Evolutionary conservation across 1,140 invertebrate genomes (phyloP), one percentile per base, ranked within the genome.

Genomic region (Wasmannia auropunctata): DNA sequence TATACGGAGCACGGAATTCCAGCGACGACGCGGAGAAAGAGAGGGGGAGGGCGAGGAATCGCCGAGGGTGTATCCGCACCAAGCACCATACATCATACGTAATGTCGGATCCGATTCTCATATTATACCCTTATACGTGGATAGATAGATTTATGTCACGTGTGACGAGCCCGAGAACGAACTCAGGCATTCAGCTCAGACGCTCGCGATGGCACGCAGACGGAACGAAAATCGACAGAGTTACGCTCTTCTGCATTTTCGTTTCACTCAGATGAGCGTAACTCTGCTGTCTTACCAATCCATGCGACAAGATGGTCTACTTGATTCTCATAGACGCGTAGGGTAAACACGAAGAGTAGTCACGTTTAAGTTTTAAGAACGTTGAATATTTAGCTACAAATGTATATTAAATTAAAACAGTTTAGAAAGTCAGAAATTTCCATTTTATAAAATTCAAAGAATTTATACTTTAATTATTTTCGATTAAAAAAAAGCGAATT

Each of bases 51-150:
- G 84, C 92, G 90, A 90, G 87, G 86, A 90, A 91, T 91, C 58
- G 70, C 28, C 60, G 69, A 90, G 93, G 91, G 93, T 91, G 93
- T 93, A 93, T 94, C 91, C 90, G 90, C n/a, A n/a, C 91, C 90
- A 89, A 92, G 90, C 88, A 92, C 88, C 93, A 95, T 95, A 94
- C 93, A 95, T 95, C 95, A 95, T 93, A 91, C 91, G 91, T 94
- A 94, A 95, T 95, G 90, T 92, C 91, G 89, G 93, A 94, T 95
- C 92, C 93, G 93, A 94, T 94, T 94, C 93, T 93, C 93, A 92
- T 94, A 94, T 94, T 93, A 92, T 94, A 92, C 60, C 79, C 65
- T 83, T 85, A 90, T 88, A 91, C 74, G 90, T 91, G 89, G 90
- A 92, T 85, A 86, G 86, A 90, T 89, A 87, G 76, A 91, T 90